Evolutionary conservation across 2,888 invertebrate species (phyloP).

Genomic region (Perizoma affinitatum): DNA sequence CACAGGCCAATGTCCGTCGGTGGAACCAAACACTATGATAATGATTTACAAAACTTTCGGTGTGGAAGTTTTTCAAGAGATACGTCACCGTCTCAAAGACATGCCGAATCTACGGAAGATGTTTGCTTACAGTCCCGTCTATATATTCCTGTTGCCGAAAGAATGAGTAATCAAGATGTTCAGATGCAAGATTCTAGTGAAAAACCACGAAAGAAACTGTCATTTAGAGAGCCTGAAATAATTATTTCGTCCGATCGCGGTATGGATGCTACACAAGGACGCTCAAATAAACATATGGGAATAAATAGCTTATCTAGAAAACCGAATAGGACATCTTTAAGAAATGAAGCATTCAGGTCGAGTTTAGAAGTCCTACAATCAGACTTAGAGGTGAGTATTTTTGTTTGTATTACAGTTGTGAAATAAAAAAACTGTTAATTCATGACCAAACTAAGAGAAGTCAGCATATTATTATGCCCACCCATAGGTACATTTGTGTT

Average conservation of each 20-base stretch:
- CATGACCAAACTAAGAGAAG: constrained; percentile 5
- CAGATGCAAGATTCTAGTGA: constrained; percentile 69
- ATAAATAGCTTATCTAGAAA: constrained; percentile 68
- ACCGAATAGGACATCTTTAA: constrained; percentile 63
- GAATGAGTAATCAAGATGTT: constrained; percentile 61
- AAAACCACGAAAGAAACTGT: constrained; percentile 92
- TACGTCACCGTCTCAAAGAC: constrained; percentile 51
- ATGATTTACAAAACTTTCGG: constrained; percentile 55
- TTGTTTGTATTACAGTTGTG: constrained; percentile 1
- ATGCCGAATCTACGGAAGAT: constrained; percentile 69
- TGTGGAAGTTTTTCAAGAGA: constrained; percentile 57
- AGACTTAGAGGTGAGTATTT: constrained; percentile 82
- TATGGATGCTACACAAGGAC: constrained; percentile 62
- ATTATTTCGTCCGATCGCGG: constrained; percentile 57
- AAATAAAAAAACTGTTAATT: constrained; percentile 7
- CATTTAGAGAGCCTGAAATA: constrained; percentile 93
- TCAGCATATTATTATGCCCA: not conserved
- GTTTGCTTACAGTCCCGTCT: constrained; percentile 73
- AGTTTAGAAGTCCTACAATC: constrained; percentile 84
- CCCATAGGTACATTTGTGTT: not conserved
- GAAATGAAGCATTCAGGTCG: constrained; percentile 62
- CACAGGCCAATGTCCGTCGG: constrained; percentile 74
- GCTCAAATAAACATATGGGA: constrained; percentile 76
- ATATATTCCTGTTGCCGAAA: constrained; percentile 71
- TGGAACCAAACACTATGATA: constrained; percentile 65